Percentiles rank a stretch among this genome's conserved stretches.
phyloP scores from a whole-genome alignment of 2,113 vertebrate genomes.

The Istiophorus platypterus region DNA sequence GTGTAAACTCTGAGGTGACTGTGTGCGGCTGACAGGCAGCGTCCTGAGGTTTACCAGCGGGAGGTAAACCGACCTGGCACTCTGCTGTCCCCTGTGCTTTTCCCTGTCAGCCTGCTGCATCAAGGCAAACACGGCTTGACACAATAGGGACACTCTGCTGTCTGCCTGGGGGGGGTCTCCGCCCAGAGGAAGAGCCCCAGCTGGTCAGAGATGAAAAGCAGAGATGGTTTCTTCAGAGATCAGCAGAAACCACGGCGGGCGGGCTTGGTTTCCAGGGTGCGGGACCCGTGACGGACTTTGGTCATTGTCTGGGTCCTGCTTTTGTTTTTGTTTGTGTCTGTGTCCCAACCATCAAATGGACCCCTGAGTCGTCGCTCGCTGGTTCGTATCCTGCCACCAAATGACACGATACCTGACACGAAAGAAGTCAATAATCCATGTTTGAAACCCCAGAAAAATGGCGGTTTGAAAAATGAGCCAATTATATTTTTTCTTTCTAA shows the following conservation, averaged over 20 bases:
- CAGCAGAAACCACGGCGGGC: conserved; percentile 11
- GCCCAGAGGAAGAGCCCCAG: neutral
- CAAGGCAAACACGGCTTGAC: conserved; percentile 70
- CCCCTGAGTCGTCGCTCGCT: too few relatives aligned
- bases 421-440: too few relatives aligned
- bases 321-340: neutral
- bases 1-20: conserved; percentile 15
- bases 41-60: neutral
- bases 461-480: too few relatives aligned
- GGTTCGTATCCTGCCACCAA: too few relatives aligned
- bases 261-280: neutral
- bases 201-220: neutral
- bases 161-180: conserved; percentile 17
- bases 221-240: neutral
- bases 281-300: neutral
- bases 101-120: conserved; percentile 48
- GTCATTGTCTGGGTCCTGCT: neutral
- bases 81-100: conserved; percentile 66
- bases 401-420: too few relatives aligned
- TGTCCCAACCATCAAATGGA: neutral
- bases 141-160: conserved; percentile 73
- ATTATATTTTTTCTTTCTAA: too few relatives aligned
- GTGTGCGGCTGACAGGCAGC: conserved; percentile 14
- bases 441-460: too few relatives aligned
- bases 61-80: conserved; percentile 71